Evolutionary conservation across 2,888 invertebrate genomes (phyloP).

Genomic region (Falcaria lacertinaria): DNA sequence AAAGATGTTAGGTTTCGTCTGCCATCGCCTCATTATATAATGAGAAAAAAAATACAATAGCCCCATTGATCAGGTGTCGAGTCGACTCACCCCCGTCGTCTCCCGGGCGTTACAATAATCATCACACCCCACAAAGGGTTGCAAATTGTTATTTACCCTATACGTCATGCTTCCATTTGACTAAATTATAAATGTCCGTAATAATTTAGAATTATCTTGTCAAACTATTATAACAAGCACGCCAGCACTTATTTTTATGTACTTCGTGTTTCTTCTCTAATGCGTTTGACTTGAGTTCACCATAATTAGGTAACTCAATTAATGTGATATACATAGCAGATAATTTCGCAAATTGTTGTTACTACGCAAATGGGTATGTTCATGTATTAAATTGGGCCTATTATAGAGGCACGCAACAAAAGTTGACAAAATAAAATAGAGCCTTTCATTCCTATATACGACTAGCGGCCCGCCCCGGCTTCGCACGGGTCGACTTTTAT

Average conservation of each 20-base stretch:
- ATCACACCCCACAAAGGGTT: conserved; percentile 66
- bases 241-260: neutral
- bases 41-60: conserved; percentile 22
- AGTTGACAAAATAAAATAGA: neutral
- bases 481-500: too few relatives aligned
- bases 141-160: conserved; percentile 76
- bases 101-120: conserved; percentile 48
- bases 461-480: too few relatives aligned
- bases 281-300: too few relatives aligned
- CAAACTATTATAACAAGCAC: conserved; percentile 22
- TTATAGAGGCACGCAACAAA: neutral
- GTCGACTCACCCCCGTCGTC: conserved; percentile 42
- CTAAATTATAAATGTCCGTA: conserved; percentile 62
- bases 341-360: neutral
- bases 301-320: too few relatives aligned
- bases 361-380: neutral
- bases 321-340: neutral
- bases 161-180: conserved; percentile 63
- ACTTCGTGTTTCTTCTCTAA: too few relatives aligned
- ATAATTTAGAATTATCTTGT: conserved; percentile 74
- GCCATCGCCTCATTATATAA: too few relatives aligned
- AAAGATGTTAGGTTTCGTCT: too few relatives aligned
- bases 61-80: conserved; percentile 65
- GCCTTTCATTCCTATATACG: neutral
- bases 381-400: neutral